A percentile compares a stretch with the other conserved stretches of the same genome.
Evolutionary conservation across 2,797 vertebrate genomes (phyloP).

Genomic region (Agapornis canus): DNA sequence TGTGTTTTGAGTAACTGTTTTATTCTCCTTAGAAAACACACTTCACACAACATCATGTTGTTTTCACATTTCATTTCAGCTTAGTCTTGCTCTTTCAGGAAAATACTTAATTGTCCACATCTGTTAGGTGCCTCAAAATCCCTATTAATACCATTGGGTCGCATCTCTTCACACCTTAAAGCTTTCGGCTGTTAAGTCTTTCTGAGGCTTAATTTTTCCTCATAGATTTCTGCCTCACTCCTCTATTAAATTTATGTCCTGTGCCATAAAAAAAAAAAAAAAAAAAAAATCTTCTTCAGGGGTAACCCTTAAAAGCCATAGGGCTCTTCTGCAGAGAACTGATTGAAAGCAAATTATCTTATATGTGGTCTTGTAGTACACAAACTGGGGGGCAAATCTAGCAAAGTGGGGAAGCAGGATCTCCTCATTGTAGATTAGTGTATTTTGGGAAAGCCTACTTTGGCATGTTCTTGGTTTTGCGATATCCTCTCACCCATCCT

Average conservation of each 20-base stretch:
- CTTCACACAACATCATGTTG: not conserved
- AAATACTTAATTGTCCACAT: not conserved
- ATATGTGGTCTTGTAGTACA: accelerated
- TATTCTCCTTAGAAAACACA: not conserved
- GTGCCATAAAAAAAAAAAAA: not conserved
- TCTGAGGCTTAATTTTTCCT: not conserved
- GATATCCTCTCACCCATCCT: not conserved
- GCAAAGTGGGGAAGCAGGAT: not conserved
- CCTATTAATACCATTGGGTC: not conserved
- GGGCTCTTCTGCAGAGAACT: not conserved
- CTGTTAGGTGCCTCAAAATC: not conserved
- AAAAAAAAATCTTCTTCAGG: not conserved
- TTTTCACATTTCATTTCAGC: not conserved
- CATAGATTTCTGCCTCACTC: not conserved
- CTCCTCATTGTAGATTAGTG: not conserved
- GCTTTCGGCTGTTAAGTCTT: not conserved
- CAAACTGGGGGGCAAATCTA: not conserved
- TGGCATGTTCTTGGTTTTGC: not conserved
- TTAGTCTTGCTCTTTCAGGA: not conserved
- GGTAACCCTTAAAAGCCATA: not conserved
- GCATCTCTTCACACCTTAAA: not conserved
- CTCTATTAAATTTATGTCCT: not conserved
- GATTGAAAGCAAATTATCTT: not conserved
- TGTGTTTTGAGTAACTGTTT: not conserved
- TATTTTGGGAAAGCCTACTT: no score